Evolutionary conservation across 2,797 vertebrate genomes (phyloP), one percentile per base, ranked within the genome.

Genomic region (Lacerta bilineata): DNA sequence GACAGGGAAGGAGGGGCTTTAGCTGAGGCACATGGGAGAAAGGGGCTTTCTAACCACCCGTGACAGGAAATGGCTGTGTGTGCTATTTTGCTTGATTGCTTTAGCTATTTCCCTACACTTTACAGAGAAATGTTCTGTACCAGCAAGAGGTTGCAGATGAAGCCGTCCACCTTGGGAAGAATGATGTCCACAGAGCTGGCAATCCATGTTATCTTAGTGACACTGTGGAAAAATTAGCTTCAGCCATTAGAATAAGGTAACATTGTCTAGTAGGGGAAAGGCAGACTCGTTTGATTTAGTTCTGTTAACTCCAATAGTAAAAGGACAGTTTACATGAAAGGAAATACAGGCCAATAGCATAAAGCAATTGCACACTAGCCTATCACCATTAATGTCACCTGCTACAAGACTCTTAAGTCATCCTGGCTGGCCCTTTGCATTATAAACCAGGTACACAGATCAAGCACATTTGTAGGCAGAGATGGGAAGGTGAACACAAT

Each of bases 191-290:
- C 84, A 33, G 2, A 71, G 36, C 7, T 78, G 43, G 78, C 8
- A 13, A 8, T n/a, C 55, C 72, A 83, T 43, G 39, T 7, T 55
- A 68, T 50, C 20, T 39, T 64, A 68, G 27, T 76, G 77, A n/a
- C 71, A 75, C 36, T 68, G 29, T 39, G 27, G 50, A 23, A 89
- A 80, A 55, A 18, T 69, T 55, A 41, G 78, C 43, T 66, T 88
- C 72, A 88, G 17, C n/a, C 39, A 23, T 66, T 27, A 69, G 69
- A 59, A 46, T 33, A 25, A 80, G n/a, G 64, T 29, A 84, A 39
- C 36, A 25, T 23, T 33, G 23, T 76, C n/a, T n/a, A 68, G 41
- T 66, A 33, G n/a, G 29, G 55, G 29, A 46, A 83, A 68, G 39
- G 25, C 41, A 76, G 78, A 36, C n/a, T 68, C 20, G 66, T 11